These are phyloP conservation scores for Carollia perspicillata DNA, from an alignment of 2,113 vertebrate genomes.

Conservation along the genomic window DNA sequence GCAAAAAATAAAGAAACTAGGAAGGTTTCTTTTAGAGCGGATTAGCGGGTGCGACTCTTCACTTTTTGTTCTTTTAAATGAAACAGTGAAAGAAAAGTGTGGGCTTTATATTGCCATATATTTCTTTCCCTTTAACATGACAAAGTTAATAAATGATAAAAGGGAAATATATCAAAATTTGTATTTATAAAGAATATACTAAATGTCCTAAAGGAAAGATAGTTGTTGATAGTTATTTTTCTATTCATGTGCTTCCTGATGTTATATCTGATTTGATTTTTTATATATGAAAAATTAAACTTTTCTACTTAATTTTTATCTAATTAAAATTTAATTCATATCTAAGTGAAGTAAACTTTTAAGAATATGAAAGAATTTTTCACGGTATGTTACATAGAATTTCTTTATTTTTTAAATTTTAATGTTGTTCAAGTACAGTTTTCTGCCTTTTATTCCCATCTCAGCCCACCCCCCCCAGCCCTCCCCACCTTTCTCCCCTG, in stretches of 20 bases:
- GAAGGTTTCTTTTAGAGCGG: not conserved
- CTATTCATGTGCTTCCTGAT: slow-evolving; percentile 6
- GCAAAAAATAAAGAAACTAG: slow-evolving; percentile 15
- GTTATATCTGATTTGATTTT: not conserved
- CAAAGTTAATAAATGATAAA: not conserved
- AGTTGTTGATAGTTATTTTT: not conserved
- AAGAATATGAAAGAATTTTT: not conserved
- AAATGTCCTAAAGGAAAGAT: not conserved
- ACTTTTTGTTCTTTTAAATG: slow-evolving; percentile 24
- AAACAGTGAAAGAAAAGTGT: not conserved
- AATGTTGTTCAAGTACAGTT: too few relatives aligned
- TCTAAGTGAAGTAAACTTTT: not conserved
- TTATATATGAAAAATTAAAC: not conserved
- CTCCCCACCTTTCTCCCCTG: too few relatives aligned
- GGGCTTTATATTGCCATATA: not conserved
- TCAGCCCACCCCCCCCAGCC: too few relatives aligned
- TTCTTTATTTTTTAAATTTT: too few relatives aligned
- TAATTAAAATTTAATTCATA: not conserved
- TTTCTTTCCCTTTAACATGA: not conserved
- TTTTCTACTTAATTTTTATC: not conserved
- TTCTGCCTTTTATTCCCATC: too few relatives aligned
- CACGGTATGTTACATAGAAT: not conserved
- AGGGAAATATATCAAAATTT: not conserved
- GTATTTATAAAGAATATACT: not conserved
- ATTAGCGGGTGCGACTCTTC: not conserved